Base-by-base conservation (phyloP, 2,888 invertebrate genomes). In the Nymphalis polychloros region DNA sequence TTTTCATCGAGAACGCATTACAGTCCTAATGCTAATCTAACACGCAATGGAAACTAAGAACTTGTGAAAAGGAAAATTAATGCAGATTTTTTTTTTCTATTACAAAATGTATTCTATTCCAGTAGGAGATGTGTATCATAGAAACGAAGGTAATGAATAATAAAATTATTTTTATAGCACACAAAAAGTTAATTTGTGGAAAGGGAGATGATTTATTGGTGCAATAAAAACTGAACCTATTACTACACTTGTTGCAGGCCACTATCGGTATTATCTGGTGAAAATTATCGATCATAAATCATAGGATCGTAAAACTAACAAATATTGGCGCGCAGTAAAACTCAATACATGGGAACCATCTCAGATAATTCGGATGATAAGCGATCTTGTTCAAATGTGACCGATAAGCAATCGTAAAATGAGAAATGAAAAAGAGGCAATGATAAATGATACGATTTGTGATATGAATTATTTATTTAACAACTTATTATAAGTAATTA, bases 31-130 rank as follows among this genome's bases (percentile, higher is more conserved):
- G 76, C 71, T 71, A 66, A 71, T 69, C 62, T 60, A 50, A 64
- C 76, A 76, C 74, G 76, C 76, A 70, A 76, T 67, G 68, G 67
- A 63, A 69, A 69, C 70, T 68, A 61, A 63, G 67, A 64, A 69
- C 48, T 63, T 59, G 69, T 69, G 68, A 76, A 73, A 76, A 72
- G 69, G 73, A 76, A 76, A 59, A 55, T n/a, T 49, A 63, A 59
- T 59, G 67, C 48, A 48, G 63, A 23, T 23, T 48, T 35, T 16
- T 48, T 49, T 60, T 50, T 62, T 61, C 55, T 23, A 55, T 48
- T 17, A 67, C 23, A 10, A 49, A 62, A 62, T 59, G 16, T 47
- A 16, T 31, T 65, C 41, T 47, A 16, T 31, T 65, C 41, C 27
- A 60, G 47, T 27, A 60, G 23, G 2, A 48, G 60, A 16, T 59